Evolutionary conservation across 2,888 invertebrate genomes (phyloP).

Genomic region (Acanthacorydalis orientalis): DNA sequence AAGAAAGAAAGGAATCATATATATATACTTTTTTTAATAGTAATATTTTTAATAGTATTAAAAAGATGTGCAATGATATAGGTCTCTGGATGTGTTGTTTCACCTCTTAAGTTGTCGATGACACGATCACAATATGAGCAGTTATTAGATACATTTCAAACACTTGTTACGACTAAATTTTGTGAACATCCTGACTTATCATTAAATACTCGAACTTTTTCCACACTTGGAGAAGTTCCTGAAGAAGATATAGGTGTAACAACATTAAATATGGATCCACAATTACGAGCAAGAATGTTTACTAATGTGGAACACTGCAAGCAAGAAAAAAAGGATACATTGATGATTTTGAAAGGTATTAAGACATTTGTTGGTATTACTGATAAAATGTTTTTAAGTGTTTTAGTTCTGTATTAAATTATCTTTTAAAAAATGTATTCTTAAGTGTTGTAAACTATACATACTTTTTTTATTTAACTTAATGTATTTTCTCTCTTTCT

Average conservation of each 20-base stretch:
- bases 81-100: constrained; percentile 63
- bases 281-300: constrained; percentile 38
- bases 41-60: too few relatives aligned
- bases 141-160: constrained; percentile 51
- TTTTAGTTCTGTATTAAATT: too few relatives aligned
- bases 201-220: constrained; percentile 11
- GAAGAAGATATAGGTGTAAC: constrained; percentile 30
- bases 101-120: constrained; percentile 69
- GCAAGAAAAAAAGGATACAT: neutral
- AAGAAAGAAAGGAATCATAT: too few relatives aligned
- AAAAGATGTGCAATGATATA: constrained; percentile 25
- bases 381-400: neutral
- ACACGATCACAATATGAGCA: constrained; percentile 82
- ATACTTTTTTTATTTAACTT: too few relatives aligned
- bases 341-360: constrained; percentile 1
- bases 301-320: constrained; percentile 5
- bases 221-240: constrained; percentile 21
- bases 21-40: too few relatives aligned
- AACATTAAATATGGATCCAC: constrained; percentile 42
- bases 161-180: constrained; percentile 15
- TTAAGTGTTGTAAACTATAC: too few relatives aligned
- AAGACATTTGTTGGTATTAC: neutral
- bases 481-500: too few relatives aligned
- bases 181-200: constrained; percentile 12
- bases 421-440: too few relatives aligned